Base-by-base conservation (phyloP, 2,113 vertebrate genomes). In the Corythoichthys intestinalis region DNA sequence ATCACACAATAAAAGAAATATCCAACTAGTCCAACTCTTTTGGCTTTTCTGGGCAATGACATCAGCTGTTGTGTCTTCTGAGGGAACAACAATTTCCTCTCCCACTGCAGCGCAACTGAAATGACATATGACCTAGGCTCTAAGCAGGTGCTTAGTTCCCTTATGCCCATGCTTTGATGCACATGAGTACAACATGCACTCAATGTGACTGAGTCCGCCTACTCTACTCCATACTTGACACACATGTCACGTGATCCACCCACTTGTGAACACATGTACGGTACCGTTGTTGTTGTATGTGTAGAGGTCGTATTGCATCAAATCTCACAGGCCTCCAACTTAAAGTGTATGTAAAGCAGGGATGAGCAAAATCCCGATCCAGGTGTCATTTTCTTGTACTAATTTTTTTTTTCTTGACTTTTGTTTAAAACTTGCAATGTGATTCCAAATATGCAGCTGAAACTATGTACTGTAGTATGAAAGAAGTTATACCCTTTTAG, bases 161-260 rank as follows among this genome's bases (percentile, higher is more conserved):
- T n/a, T 17, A 52, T 17, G 17, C 50, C 50, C 17, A 20, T 28
- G 53, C 53, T 34, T 11, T 56, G n/a, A 15, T 17, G 37, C 58
- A 60, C 37, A 39, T 17, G 37, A 41, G 7, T 37, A 60, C 37
- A 39, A 60, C 58, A 15, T 60, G 58, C 58, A 60, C 14, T 37
- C 58, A 20, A 61, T 61, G 39, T 20, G 59, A 62, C 59, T 10
- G 20, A 56, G 53, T 56, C 53, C 53, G n/a, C 53, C 53, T 28
- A 56, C 53, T 54, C 53, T n/a, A 54, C 53, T 56, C 53, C 10
- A 4, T 56, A 56, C 20, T 56, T 56, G 53, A 56, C 53, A 56
- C 53, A 28, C 20, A 1, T 10, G 53, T 11, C 53, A 56, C 53
- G 20, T 56, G 53, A 56, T 34, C 59, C 37, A 17, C 59, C 35